These are phyloP conservation scores for Tragelaphus imberbis DNA, from an alignment of 2,113 vertebrate genomes.

Conservation along the genomic window DNA sequence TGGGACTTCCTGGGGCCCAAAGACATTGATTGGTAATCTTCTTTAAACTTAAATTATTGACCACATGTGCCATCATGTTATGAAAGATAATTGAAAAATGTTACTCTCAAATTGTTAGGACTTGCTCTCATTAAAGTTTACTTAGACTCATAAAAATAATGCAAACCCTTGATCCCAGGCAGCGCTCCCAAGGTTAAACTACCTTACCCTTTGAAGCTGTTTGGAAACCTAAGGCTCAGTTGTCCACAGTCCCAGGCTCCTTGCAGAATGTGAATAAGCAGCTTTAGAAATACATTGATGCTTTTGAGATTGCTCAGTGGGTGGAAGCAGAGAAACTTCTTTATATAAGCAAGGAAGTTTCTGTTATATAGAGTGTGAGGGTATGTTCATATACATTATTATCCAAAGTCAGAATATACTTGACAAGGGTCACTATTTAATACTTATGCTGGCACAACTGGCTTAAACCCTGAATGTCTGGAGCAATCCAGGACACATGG, in stretches of 20 bases:
- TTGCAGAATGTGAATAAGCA: neutral
- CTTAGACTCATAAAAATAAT: slow-evolving; percentile 17
- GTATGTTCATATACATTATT: neutral
- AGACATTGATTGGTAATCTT: neutral
- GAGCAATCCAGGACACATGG: neutral
- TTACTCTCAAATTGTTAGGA: neutral
- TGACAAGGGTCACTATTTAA: neutral
- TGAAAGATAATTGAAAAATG: neutral
- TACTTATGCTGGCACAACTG: neutral
- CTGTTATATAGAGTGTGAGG: neutral
- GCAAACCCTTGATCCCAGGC: neutral
- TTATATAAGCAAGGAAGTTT: neutral
- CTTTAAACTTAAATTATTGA: neutral
- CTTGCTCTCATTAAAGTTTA: neutral
- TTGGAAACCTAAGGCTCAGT: neutral
- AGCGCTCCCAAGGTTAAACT: neutral
- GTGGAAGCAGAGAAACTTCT: neutral
- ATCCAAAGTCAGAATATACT: neutral
- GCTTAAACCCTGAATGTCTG: neutral
- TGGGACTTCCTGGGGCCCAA: neutral
- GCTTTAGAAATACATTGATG: neutral
- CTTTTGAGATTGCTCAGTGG: neutral
- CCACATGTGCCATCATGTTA: neutral
- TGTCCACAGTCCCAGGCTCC: neutral
- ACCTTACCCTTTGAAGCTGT: neutral